Base-by-base conservation (phyloP, 92 coral and sea anemone species). In the Zoanthus sociatus region DNA sequence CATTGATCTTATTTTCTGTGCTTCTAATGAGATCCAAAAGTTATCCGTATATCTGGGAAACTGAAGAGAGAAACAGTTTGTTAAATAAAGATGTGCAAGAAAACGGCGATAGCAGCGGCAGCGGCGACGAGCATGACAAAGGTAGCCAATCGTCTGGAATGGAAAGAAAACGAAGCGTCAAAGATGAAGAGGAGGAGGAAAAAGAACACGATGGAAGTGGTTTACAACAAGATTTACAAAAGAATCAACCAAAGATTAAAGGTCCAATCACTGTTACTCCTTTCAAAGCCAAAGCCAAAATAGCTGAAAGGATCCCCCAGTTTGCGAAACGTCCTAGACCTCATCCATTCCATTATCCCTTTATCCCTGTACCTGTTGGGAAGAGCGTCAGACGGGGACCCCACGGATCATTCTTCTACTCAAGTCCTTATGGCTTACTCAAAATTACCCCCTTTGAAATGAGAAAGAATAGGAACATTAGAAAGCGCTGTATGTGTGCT, bases 261-360 rank as follows among this genome's bases (percentile, higher is more conserved):
- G 84, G 84, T 18, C 84, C 84, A 5, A 64, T 79, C 74, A 79
- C 84, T 12, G 84, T 79, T 12, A 79, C 84, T 16, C 84, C 84
- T 3, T 79, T 63, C 14, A 79, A 79, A 17, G 74, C 84, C 3
- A 79, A 79, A 47, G 45, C 84, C 30, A 69, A 69, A 79, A 13
- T 79, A 20, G 73, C 73, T 33, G 84, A 45, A 42, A 60, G 20
- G 12, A 15, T 79, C 7, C 84, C 84, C 18, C 73, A 79, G 20
- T 79, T 63, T 20, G 14, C 7, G 20, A 61, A 63, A 53, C 84
- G 64, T 61, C 73, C 56, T 11, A n/a, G 74, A 11, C 44, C 26
- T 9, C 68, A 18, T n/a, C 55, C 74, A 9, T 64, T 64, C 2
- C 32, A 79, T 26, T 15, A 71, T 61, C 31, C 73, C 1, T 7